Evolutionary conservation across 2,888 invertebrate species (phyloP).

Genomic region (Drosophila buzzatii): DNA sequence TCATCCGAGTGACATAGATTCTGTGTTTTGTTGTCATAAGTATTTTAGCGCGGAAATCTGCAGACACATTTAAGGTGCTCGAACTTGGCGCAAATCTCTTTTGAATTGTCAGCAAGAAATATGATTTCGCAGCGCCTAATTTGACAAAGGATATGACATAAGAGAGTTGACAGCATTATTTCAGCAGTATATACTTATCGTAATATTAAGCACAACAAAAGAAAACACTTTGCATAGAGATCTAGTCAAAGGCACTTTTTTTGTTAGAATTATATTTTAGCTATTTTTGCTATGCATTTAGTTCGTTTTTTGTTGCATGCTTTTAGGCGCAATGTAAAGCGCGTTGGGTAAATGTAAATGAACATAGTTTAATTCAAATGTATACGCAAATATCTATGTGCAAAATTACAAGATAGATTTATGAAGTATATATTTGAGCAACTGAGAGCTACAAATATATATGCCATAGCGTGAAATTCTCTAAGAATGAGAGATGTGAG

Average conservation of each 20-base stretch:
- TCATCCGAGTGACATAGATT: constrained; percentile 74
- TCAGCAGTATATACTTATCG: constrained; percentile 17
- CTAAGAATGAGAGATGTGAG: too few species aligned
- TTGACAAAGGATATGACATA: constrained; percentile 75
- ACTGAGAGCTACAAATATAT: too few species aligned
- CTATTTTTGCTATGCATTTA: neutral
- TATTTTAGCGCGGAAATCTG: constrained; percentile 50
- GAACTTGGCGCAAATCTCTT: constrained; percentile 30
- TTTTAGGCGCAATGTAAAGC: constrained; percentile 30
- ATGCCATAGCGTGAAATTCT: too few species aligned
- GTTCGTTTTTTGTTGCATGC: constrained; percentile 28
- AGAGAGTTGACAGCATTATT: constrained; percentile 65
- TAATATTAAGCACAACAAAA: neutral
- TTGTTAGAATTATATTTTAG: neutral
- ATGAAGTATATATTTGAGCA: too few species aligned
- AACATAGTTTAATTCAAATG: too few species aligned
- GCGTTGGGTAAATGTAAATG: neutral
- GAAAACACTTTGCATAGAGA: constrained; percentile 11
- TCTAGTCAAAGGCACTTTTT: constrained; percentile 4
- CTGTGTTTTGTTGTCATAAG: constrained; percentile 76
- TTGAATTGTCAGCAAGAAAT: constrained; percentile 46
- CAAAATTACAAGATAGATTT: too few species aligned
- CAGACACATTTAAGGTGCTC: constrained; percentile 29
- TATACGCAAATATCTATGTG: too few species aligned
- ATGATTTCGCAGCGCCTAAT: constrained; percentile 58